A percentile compares a stretch with the other conserved stretches of the same genome.
Conservation (phyloP, 2,797 vertebrate genomes). For the Gallinago stenura region DNA sequence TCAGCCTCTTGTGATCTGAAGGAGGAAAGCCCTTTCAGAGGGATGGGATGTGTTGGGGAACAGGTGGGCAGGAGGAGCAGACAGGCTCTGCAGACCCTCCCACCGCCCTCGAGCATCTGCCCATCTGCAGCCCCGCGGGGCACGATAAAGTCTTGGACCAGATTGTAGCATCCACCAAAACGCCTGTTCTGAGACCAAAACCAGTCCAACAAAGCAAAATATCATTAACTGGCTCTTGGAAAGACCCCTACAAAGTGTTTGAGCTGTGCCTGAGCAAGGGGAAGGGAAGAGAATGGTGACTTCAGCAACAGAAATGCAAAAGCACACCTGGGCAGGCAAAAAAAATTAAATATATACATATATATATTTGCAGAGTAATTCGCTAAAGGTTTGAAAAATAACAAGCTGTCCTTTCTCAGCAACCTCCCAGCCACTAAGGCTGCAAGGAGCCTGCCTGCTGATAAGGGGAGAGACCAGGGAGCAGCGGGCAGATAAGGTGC, state of each 20-base stretch:
- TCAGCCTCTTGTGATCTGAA: background rate
- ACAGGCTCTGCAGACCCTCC: background rate
- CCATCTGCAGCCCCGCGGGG: rapidly evolving
- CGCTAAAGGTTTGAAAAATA: background rate
- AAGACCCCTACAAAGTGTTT: background rate
- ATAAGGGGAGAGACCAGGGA: background rate
- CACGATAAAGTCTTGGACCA: background rate
- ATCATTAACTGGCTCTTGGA: rapidly evolving
- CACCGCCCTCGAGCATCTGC: background rate
- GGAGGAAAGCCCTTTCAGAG: background rate
- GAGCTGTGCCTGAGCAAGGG: background rate
- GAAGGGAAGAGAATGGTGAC: background rate
- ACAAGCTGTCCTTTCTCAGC: background rate
- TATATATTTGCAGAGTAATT: background rate
- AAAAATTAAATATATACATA: too few relatives aligned
- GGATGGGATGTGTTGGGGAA: background rate
- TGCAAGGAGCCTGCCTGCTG: background rate
- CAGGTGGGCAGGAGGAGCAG: rapidly evolving
- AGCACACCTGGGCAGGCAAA: background rate
- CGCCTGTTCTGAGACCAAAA: background rate
- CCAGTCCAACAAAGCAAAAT: background rate
- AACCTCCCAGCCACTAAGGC: background rate
- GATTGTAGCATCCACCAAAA: background rate
- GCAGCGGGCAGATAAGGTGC: background rate
- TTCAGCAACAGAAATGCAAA: background rate